Base-by-base conservation (phyloP, 2,888 invertebrate species). In the Netelia fuscicornis region DNA sequence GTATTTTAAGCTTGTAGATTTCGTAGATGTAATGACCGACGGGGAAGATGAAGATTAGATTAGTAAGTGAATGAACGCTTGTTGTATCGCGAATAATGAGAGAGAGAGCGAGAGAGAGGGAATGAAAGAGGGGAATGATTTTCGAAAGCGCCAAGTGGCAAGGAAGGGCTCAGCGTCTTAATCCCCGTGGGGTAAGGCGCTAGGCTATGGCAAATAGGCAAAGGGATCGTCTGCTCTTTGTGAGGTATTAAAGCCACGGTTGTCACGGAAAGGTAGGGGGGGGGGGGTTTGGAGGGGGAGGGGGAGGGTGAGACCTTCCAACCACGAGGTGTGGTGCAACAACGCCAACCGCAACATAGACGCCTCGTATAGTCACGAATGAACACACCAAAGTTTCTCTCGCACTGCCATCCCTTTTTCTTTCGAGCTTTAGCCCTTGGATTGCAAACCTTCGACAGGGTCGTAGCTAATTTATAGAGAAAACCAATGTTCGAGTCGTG, bases 141-240 rank as follows among this genome's bases (percentile, higher is more conserved):
- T 37, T 74, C 48, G 44, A 37, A 44, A 52, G 48, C 56, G 52
- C 58, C 68, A 70, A 78, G 78, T 52, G 13, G 37, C 23, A 64
- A 68, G 60, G 10, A 75, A 60, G 25, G 74, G 72, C 64, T 44
- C 52, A 67, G 54, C 67, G 62, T 84, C 84, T 81, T 84, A 84
- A 84, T 84, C 84, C 81, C 52, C 52, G 30, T 30, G 48, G 71
- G 44, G 71, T 52, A 42, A 67, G 71, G 71, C 76, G 64, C 67
- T 65, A 42, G 23, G 23, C 23, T 37, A 76, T 11, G 54, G 2
- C 23, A 54, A 54, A 54, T 54, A 54, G 13, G 54, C 54, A 54
- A 54, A 76, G 76, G 67, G 76, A 67, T 77, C 20, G 54, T 65
- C 11, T 48, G 70, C 81, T 62, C 64, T 67, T 77, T 77, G 71